These are phyloP conservation scores for Hypsopygia costalis DNA, from an alignment of 2,888 invertebrate species.

Conservation along the genomic window DNA sequence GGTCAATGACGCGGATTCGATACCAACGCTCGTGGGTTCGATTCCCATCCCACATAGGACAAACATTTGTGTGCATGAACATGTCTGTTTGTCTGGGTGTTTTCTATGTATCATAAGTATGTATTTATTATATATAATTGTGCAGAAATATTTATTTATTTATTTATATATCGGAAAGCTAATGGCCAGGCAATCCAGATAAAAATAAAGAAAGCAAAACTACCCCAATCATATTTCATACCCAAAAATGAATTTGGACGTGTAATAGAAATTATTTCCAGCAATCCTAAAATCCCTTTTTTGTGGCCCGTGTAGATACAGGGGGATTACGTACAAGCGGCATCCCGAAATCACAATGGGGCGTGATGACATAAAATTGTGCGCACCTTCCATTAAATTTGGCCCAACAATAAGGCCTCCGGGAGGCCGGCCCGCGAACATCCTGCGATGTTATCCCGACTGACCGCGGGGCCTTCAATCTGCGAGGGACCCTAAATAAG, in stretches of 20 bases:
- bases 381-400: slow-evolving; percentile 56
- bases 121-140: too few species aligned
- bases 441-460: slow-evolving; percentile 40
- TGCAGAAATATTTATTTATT: too few species aligned
- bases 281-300: slow-evolving; percentile 6
- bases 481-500: slow-evolving; percentile 24
- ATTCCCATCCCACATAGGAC: too few species aligned
- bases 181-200: too few species aligned
- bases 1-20: too few species aligned
- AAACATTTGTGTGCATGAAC: too few species aligned
- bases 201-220: too few species aligned
- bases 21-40: too few species aligned
- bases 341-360: slow-evolving; percentile 17
- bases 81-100: too few species aligned
- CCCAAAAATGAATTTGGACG: background rate
- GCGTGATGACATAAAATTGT: slow-evolving; percentile 33
- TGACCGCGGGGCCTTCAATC: slow-evolving; percentile 48
- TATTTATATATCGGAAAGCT: too few species aligned
- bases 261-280: slow-evolving; percentile 6
- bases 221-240: background rate
- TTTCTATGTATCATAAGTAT: too few species aligned
- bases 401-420: slow-evolving; percentile 44
- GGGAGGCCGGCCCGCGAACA: slow-evolving; percentile 36
- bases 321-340: slow-evolving; percentile 6
- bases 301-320: slow-evolving; percentile 1